phyloP scores from a whole-genome alignment of 1,140 invertebrate genomes.

The Colletes gigas region DNA sequence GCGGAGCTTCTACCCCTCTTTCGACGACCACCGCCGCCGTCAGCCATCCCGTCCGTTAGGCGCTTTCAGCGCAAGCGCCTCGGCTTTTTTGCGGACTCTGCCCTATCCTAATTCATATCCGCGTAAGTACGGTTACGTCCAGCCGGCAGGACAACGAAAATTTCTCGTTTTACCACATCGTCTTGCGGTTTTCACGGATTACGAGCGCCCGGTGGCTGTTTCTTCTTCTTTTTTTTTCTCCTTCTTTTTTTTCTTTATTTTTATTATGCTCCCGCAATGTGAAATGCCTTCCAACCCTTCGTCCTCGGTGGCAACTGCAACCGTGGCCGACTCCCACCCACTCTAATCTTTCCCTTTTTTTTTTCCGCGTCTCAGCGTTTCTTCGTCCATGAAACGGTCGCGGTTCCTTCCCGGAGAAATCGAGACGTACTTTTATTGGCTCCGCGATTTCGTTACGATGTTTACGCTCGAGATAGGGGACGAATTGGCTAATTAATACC shows the following conservation, averaged over 20 bases:
- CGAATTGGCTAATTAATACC: no score
- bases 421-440: no score
- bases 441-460: no score
- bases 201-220: neutral
- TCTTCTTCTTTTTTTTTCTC: neutral
- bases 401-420: no score
- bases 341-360: neutral
- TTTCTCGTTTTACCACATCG: constrained; percentile 35
- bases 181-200: constrained; percentile 45
- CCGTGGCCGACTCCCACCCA: neutral
- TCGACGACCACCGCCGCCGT: constrained; percentile 50
- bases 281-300: constrained; percentile 16
- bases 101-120: constrained; percentile 72
- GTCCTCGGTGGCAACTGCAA: constrained; percentile 13
- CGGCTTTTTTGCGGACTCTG: constrained; percentile 60
- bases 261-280: neutral
- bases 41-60: constrained; percentile 50
- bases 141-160: constrained; percentile 35
- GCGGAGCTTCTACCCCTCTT: constrained; percentile 61
- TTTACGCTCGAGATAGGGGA: no score
- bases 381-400: constrained; percentile 10
- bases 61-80: constrained; percentile 72
- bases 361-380: neutral
- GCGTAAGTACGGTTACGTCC: constrained; percentile 56
- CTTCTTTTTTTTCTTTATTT: neutral